Conservation (phyloP, 2,113 vertebrate genomes). For the Falcunculus frontatus region DNA sequence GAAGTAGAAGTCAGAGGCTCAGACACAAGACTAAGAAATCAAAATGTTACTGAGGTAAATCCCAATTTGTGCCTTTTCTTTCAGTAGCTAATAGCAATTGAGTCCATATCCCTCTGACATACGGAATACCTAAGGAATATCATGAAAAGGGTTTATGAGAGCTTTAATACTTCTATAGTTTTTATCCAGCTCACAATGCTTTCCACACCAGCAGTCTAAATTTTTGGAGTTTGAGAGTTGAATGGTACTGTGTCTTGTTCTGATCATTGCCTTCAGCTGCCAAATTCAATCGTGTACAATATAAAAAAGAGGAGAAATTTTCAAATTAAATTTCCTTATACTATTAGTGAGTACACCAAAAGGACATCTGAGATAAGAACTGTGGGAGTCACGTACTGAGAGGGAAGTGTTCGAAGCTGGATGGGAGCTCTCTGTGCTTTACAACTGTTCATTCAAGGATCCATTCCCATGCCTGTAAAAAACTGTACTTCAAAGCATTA, state of each 20-base stretch:
- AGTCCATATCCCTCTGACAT: not conserved
- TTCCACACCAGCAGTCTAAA: not conserved
- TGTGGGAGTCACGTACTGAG: accelerated
- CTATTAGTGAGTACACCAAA: not conserved
- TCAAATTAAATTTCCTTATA: not conserved
- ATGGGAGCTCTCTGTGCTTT: not conserved
- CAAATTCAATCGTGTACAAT: not conserved
- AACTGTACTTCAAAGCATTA: not conserved
- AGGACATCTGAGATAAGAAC: not conserved
- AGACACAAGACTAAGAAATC: not conserved
- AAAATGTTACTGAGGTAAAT: not conserved
- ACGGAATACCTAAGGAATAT: not conserved
- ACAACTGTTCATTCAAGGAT: not conserved
- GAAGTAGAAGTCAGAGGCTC: not conserved
- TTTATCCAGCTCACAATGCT: not conserved
- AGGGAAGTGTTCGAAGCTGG: not conserved
- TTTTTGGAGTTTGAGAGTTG: not conserved
- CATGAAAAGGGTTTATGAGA: not conserved
- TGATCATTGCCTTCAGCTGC: not conserved
- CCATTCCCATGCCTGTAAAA: not conserved
- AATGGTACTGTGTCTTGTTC: not conserved
- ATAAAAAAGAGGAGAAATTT: not conserved
- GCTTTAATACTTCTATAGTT: not conserved
- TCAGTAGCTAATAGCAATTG: not conserved
- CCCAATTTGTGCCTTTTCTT: not conserved